These are phyloP conservation scores for Tapera naevia DNA, from an alignment of 2,797 vertebrate species.

Conservation along the genomic window DNA sequence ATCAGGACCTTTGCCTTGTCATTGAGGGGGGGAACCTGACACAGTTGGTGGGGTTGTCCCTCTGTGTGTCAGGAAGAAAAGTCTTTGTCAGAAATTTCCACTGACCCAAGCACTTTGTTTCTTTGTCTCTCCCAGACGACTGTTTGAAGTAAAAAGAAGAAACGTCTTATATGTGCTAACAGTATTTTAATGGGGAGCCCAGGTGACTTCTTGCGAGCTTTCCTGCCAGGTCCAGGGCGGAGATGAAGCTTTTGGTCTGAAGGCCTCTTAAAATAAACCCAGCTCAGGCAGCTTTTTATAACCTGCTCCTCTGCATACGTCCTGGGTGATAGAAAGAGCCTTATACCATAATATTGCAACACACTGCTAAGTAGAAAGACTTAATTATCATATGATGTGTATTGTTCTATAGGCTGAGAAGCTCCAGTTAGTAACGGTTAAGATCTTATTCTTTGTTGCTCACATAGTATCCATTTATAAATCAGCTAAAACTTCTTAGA, in stretches of 20 bases:
- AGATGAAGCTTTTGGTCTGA: slow-evolving; percentile 41
- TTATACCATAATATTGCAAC: not conserved
- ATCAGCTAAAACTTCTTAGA: not conserved
- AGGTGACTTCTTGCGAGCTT: slow-evolving; percentile 30
- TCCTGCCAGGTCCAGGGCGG: slow-evolving; percentile 44
- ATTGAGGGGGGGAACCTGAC: slow-evolving; percentile 24
- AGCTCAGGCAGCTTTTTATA: slow-evolving; percentile 22
- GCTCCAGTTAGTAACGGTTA: not conserved
- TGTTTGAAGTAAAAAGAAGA: slow-evolving; percentile 70
- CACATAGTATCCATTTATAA: not conserved
- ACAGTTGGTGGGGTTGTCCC: slow-evolving; percentile 73
- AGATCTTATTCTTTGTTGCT: not conserved
- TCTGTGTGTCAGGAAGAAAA: slow-evolving; percentile 78
- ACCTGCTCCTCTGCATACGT: not conserved
- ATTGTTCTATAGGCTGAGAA: not conserved
- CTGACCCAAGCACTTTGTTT: slow-evolving; percentile 76
- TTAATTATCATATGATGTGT: not conserved
- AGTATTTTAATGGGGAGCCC: slow-evolving; percentile 54
- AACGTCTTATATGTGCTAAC: slow-evolving; percentile 8
- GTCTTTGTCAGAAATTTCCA: slow-evolving; percentile 83
- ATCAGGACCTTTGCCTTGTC: slow-evolving; percentile 80
- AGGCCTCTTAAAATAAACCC: slow-evolving; percentile 30
- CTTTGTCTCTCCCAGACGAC: slow-evolving; percentile 76
- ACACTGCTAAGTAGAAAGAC: not conserved
- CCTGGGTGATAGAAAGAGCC: not conserved